Conservation (phyloP, 2,888 invertebrate species). For the Lypha dubia region DNA sequence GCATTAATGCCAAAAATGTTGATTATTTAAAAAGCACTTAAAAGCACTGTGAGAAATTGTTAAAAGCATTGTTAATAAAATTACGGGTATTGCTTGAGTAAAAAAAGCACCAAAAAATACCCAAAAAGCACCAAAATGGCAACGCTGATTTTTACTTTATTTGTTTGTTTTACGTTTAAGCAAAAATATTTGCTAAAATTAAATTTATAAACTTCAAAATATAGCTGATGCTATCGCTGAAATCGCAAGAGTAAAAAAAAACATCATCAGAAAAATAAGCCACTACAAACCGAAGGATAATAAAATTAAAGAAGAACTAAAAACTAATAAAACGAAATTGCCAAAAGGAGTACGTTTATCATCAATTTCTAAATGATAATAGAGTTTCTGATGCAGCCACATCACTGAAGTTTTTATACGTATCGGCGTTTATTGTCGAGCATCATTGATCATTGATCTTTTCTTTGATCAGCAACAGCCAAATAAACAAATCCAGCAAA, state of each 20-base stretch:
- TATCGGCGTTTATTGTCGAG: conserved; percentile 72
- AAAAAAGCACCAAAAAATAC: too few species aligned
- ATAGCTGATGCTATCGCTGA: conserved; percentile 25
- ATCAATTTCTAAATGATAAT: conserved; percentile 56
- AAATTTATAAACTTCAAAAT: conserved; percentile 50
- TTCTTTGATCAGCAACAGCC: conserved; percentile 64
- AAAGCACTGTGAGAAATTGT: too few species aligned
- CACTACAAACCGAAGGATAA: neutral
- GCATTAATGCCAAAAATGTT: too few species aligned
- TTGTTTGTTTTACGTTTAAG: neutral
- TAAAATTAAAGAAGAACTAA: conserved; percentile 26
- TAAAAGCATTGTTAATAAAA: too few species aligned
- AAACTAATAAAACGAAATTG: conserved; percentile 19
- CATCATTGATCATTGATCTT: conserved; percentile 73
- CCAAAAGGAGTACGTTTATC: conserved; percentile 67
- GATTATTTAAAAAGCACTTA: too few species aligned
- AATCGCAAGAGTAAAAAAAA: neutral
- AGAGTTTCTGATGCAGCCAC: conserved; percentile 36
- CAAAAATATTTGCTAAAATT: conserved; percentile 7
- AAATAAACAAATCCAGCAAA: conserved; percentile 21
- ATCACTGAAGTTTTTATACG: conserved; percentile 42
- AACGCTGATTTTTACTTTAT: too few species aligned
- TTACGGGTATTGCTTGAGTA: too few species aligned
- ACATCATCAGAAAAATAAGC: neutral
- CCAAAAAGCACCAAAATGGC: too few species aligned